These are phyloP conservation scores for Heliothis peltigera DNA, from an alignment of 2,888 invertebrate species.

Conservation along the genomic window DNA sequence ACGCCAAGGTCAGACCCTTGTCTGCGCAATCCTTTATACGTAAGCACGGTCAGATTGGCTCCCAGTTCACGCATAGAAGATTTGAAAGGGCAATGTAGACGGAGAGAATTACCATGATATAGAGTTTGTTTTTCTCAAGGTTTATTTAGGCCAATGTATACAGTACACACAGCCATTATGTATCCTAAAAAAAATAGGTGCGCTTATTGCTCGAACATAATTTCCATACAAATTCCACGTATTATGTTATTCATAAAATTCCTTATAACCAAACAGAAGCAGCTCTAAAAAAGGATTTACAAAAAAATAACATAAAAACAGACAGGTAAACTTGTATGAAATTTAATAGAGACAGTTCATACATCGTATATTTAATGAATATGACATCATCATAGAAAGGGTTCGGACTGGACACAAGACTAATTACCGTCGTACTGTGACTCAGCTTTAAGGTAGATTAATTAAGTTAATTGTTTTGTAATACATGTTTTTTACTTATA, in stretches of 20 bases:
- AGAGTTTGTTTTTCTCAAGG: neutral
- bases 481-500: neutral
- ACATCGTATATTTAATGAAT: slow-evolving; percentile 32
- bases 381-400: slow-evolving; percentile 59
- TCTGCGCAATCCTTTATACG: neutral
- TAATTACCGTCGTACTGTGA: slow-evolving; percentile 9
- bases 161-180: no score
- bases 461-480: slow-evolving; percentile 8
- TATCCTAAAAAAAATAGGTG: no score
- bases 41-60: neutral
- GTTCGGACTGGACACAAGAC: slow-evolving; percentile 50
- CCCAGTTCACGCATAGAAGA: neutral
- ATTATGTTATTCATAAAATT: neutral
- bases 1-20: neutral
- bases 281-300: neutral
- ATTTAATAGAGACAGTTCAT: slow-evolving; percentile 24
- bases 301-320: neutral
- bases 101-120: neutral
- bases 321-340: neutral
- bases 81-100: neutral
- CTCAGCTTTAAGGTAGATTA: slow-evolving; percentile 24
- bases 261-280: neutral
- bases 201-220: no score
- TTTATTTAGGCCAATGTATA: no score
- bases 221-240: neutral